Conservation (phyloP, 2,113 vertebrate species). For the Neomonachus schauinslandi region DNA sequence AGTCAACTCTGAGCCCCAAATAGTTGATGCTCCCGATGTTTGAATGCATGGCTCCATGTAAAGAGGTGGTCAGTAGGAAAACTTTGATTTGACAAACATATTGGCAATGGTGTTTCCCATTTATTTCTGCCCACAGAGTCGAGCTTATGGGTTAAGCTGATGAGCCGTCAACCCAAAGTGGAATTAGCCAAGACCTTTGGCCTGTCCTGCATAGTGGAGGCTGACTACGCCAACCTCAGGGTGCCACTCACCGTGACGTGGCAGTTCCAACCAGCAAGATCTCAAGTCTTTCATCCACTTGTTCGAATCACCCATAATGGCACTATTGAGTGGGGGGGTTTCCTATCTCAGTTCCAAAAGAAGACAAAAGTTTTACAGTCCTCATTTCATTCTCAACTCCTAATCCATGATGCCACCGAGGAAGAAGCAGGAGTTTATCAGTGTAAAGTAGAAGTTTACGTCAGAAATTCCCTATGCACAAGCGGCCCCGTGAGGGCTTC, state of each 20-base stretch:
- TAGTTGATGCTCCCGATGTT: neutral
- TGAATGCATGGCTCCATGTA: accelerated
- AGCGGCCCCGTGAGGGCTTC: neutral
- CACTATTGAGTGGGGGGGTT: constrained; percentile 84
- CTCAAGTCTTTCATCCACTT: constrained; percentile 72
- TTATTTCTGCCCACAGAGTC: constrained; percentile 65
- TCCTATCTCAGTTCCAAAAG: constrained; percentile 82
- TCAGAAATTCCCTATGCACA: constrained; percentile 53
- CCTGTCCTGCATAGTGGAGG: constrained; percentile 67
- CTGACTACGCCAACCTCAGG: neutral
- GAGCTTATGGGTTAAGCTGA: constrained; percentile 45
- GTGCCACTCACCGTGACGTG: constrained; percentile 83
- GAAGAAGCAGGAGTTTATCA: constrained; percentile 85
- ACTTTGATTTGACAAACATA: accelerated
- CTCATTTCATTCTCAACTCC: constrained; percentile 79
- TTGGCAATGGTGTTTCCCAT: neutral
- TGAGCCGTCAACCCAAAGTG: constrained; percentile 74
- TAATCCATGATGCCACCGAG: constrained; percentile 73
- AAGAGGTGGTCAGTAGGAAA: neutral
- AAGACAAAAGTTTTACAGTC: constrained; percentile 45
- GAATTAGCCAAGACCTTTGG: constrained; percentile 52
- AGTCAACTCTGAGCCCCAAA: neutral
- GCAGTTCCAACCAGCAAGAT: constrained; percentile 81
- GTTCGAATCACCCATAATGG: constrained; percentile 82
- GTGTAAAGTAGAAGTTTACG: constrained; percentile 87